Evolutionary conservation across 92 coral and sea anemone species (phyloP), one percentile per base, ranked within the genome.

Genomic region (Paramuricea clavata): DNA sequence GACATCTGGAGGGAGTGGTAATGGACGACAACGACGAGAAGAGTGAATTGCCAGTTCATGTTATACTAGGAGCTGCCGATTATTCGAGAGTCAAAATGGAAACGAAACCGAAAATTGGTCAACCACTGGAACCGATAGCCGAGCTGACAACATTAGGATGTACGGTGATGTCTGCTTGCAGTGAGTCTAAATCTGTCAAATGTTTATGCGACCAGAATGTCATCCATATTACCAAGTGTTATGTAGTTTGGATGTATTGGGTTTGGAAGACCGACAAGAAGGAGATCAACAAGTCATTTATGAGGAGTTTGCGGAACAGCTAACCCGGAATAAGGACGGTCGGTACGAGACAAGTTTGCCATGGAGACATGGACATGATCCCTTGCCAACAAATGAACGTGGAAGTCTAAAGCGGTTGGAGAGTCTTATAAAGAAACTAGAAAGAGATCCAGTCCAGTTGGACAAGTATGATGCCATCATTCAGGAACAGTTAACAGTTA

Each of bases 81-180:
- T 54, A 54, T 54, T 54, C 62, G 62, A 54, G 25, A 54, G 62
- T 54, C 23, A 54, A 54, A 21, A 54, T 21, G 25, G 62, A 5
- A 54, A 54, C 62, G 62, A 54, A 54, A 54, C 62, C 62, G 25
- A 54, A 9, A 21, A 54, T 54, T 54, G 62, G 62, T 31, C 62
- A 54, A 21, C 62, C 62, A 21, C 19, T 54, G 62, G 62, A 54
- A 21, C 62, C 62, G 13, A 54, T 19, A 54, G 62, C 62, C 19
- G 62, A n/a, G n/a, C n/a, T n/a, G n/a, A n/a, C n/a, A n/a, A n/a
- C n/a, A n/a, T n/a, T n/a, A n/a, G n/a, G n/a, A n/a, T n/a, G n/a
- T n/a, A n/a, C n/a, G n/a, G n/a, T n/a, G n/a, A n/a, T n/a, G n/a
- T n/a, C n/a, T n/a, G n/a, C n/a, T n/a, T n/a, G n/a, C n/a, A n/a